Conservation (phyloP, 2,888 invertebrate genomes). For the Orthosia cruda region DNA sequence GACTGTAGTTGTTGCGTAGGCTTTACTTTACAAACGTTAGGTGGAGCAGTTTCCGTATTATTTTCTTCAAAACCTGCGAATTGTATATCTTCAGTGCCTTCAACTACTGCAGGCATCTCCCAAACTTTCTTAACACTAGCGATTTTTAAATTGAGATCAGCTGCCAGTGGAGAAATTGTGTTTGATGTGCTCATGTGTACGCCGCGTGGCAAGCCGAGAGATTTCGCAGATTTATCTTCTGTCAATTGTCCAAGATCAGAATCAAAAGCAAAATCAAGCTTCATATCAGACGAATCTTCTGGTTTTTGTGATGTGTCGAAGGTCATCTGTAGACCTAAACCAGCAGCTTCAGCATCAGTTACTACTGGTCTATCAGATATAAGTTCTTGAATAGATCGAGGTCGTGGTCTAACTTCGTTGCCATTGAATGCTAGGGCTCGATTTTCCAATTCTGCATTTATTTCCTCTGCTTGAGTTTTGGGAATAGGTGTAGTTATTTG, state of each 20-base stretch:
- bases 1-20: slow-evolving; percentile 95
- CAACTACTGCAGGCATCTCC: slow-evolving; percentile 95
- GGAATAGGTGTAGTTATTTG: slow-evolving; percentile 84
- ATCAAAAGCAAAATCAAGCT: slow-evolving; percentile 97
- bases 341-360: slow-evolving; percentile 85
- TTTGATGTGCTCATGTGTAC: slow-evolving; percentile 93
- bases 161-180: slow-evolving; percentile 95
- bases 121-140: slow-evolving; percentile 98
- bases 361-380: slow-evolving; percentile 85
- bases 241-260: slow-evolving; percentile 95
- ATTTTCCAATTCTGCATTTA: slow-evolving; percentile 90
- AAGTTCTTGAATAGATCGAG: slow-evolving; percentile 88
- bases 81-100: slow-evolving; percentile 90
- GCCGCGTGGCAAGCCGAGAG: slow-evolving; percentile 91
- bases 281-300: slow-evolving; percentile 97
- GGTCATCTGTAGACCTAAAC: slow-evolving; percentile 93
- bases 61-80: slow-evolving; percentile 87
- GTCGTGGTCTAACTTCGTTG: slow-evolving; percentile 84
- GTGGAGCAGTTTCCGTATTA: slow-evolving; percentile 90
- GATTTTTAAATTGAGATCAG: slow-evolving; percentile 98
- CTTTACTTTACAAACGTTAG: slow-evolving; percentile 96
- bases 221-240: slow-evolving; percentile 93
- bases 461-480: slow-evolving; percentile 89
- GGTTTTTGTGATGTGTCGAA: slow-evolving; percentile 92
- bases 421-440: slow-evolving; percentile 85